phyloP scores from a whole-genome alignment of 1,140 invertebrate genomes.

The Adelges cooleyi region DNA sequence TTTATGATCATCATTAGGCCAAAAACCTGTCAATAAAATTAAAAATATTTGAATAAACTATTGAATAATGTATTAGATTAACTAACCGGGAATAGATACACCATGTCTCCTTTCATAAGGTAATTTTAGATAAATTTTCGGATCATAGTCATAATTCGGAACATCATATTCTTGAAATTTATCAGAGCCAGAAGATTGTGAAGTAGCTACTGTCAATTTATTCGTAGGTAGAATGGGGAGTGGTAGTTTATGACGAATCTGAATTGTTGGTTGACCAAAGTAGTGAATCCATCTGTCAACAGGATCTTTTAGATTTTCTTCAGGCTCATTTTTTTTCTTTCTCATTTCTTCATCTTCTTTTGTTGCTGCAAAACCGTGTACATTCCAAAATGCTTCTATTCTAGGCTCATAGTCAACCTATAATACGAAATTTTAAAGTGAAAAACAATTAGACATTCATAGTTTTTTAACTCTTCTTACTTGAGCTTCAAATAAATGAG shows the following conservation, averaged over 20 bases:
- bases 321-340: constrained; percentile 36
- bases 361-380: constrained; percentile 53
- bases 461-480: constrained; percentile 36
- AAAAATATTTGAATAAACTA: too few species aligned
- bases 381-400: constrained; percentile 66
- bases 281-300: constrained; percentile 56
- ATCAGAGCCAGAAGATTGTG: background rate
- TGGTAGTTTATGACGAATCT: constrained; percentile 51
- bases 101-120: constrained; percentile 44
- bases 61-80: background rate
- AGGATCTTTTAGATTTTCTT: constrained; percentile 42
- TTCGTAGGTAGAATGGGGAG: constrained; percentile 36
- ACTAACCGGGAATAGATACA: constrained; percentile 59
- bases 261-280: constrained; percentile 48
- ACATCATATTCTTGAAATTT: constrained; percentile 10
- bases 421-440: constrained; percentile 32
- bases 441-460: constrained; percentile 13
- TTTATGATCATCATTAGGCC: constrained; percentile 57
- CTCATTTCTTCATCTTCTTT: constrained; percentile 31
- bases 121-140: constrained; percentile 28
- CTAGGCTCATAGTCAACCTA: constrained; percentile 59
- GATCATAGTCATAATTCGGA: constrained; percentile 28
- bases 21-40: too few species aligned
- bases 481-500: constrained; percentile 52
- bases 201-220: background rate